Evolutionary conservation across 30 jellyfish, hydroid and myxozoan genomes (phyloP).

Genomic region (Aurelia sp.): DNA sequence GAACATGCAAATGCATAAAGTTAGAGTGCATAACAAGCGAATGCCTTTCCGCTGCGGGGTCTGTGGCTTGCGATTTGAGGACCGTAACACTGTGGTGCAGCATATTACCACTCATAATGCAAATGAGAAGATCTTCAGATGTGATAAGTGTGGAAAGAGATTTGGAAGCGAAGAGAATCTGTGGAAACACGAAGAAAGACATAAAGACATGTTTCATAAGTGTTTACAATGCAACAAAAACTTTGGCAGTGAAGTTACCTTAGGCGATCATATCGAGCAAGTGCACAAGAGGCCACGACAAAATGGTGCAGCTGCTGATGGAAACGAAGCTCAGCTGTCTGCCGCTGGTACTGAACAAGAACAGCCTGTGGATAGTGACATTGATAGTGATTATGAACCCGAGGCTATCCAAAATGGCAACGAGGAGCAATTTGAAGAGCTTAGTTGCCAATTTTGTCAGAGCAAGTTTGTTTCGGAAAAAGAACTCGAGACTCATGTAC

Average conservation of each 20-base stretch:
- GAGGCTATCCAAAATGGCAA: slow-evolving; percentile 15
- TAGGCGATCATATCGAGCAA: slow-evolving; percentile 72
- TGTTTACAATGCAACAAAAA: slow-evolving; percentile 66
- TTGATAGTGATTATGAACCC: not conserved
- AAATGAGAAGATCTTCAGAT: slow-evolving; percentile 65
- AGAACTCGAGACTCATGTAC: slow-evolving; percentile 43
- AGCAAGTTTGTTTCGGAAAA: not conserved
- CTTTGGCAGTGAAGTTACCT: slow-evolving; percentile 65
- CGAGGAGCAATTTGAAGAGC: not conserved
- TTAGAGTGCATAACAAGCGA: slow-evolving; percentile 75
- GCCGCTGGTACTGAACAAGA: not conserved
- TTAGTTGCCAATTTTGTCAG: slow-evolving; percentile 41
- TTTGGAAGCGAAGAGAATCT: slow-evolving; percentile 85
- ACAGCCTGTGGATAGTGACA: not conserved
- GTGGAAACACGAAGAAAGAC: slow-evolving; percentile 68
- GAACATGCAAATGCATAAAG: slow-evolving; percentile 81
- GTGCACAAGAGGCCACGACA: slow-evolving; percentile 61
- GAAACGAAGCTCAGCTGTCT: not conserved
- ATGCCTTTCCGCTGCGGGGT: slow-evolving; percentile 97
- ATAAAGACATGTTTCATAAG: slow-evolving; percentile 79
- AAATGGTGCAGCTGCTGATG: not conserved
- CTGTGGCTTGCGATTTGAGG: slow-evolving; percentile 85
- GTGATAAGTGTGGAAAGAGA: slow-evolving; percentile 82
- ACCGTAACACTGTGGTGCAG: slow-evolving; percentile 80
- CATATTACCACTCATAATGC: slow-evolving; percentile 87